These are phyloP conservation scores for Oxyruncus cristatus DNA, from an alignment of 2,113 vertebrate genomes.

Conservation along the genomic window DNA sequence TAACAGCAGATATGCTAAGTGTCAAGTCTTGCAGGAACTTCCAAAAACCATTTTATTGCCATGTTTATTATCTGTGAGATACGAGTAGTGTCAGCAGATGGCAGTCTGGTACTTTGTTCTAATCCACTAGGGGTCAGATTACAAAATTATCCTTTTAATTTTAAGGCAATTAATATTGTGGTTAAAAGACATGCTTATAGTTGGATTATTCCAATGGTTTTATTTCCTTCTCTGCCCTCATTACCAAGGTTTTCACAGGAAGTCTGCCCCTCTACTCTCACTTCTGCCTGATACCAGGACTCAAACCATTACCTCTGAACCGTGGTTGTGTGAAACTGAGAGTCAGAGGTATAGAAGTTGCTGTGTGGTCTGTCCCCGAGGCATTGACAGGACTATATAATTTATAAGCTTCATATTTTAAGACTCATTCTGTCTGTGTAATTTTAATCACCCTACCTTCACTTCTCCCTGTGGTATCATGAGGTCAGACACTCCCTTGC, in stretches of 20 bases:
- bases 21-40: not conserved
- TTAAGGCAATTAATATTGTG: not conserved
- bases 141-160: not conserved
- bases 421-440: not conserved
- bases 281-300: not conserved
- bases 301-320: not conserved
- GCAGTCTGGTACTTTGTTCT: constrained; percentile 58
- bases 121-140: not conserved
- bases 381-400: constrained; percentile 8
- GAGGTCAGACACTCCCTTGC: not conserved
- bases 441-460: constrained; percentile 38
- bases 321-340: not conserved
- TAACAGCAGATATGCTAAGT: rapidly evolving
- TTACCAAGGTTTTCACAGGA: not conserved
- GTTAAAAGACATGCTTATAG: not conserved
- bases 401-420: constrained; percentile 38
- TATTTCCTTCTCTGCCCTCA: not conserved
- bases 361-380: not conserved
- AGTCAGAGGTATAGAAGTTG: not conserved
- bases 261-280: not conserved
- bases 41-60: rapidly evolving
- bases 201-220: not conserved
- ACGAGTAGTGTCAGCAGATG: constrained; percentile 64
- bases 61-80: not conserved
- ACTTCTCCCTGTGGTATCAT: not conserved